These are phyloP conservation scores for Erpobdella octoculata DNA, from an alignment of 2,888 invertebrate genomes.

Conservation along the genomic window DNA sequence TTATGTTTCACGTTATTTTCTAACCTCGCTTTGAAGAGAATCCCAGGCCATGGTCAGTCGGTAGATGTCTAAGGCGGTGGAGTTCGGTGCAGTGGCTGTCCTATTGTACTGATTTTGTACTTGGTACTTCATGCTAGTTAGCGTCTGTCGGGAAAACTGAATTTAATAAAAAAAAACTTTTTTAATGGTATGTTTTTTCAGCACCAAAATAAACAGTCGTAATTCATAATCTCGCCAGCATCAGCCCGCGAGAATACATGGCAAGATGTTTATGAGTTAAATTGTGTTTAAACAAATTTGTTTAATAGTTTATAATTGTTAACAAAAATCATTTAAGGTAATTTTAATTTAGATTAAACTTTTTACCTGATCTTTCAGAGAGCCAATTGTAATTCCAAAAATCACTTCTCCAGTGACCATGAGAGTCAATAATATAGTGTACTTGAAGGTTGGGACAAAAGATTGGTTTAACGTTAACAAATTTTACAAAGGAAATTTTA, in stretches of 20 bases:
- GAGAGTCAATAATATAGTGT: slow-evolving; percentile 17
- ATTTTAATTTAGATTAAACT: neutral
- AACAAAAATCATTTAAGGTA: neutral
- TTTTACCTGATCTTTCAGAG: slow-evolving; percentile 9
- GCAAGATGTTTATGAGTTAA: too few species aligned
- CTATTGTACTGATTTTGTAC: slow-evolving; percentile 28
- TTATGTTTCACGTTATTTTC: too few species aligned
- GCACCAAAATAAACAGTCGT: too few species aligned
- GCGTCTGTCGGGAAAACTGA: slow-evolving; percentile 28
- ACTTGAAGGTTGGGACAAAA: too few species aligned
- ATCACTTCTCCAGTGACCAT: slow-evolving; percentile 14
- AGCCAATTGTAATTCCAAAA: slow-evolving; percentile 5
- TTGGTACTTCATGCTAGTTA: slow-evolving; percentile 29
- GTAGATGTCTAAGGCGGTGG: slow-evolving; percentile 27
- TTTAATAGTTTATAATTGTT: neutral
- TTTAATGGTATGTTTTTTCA: neutral
- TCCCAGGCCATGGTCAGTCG: slow-evolving; percentile 30
- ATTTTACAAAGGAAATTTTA: too few species aligned
- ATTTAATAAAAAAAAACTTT: neutral
- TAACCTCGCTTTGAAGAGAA: slow-evolving; percentile 26
- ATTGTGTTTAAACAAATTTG: too few species aligned
- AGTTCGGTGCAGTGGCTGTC: slow-evolving; percentile 26
- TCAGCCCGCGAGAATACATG: too few species aligned
- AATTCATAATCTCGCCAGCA: too few species aligned
- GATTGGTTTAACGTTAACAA: neutral